Percentiles rank a stretch among this genome's conserved stretches.
These are phyloP conservation scores for Dasyprocta punctata DNA, from an alignment of 2,113 vertebrate genomes.

Conservation along the genomic window DNA sequence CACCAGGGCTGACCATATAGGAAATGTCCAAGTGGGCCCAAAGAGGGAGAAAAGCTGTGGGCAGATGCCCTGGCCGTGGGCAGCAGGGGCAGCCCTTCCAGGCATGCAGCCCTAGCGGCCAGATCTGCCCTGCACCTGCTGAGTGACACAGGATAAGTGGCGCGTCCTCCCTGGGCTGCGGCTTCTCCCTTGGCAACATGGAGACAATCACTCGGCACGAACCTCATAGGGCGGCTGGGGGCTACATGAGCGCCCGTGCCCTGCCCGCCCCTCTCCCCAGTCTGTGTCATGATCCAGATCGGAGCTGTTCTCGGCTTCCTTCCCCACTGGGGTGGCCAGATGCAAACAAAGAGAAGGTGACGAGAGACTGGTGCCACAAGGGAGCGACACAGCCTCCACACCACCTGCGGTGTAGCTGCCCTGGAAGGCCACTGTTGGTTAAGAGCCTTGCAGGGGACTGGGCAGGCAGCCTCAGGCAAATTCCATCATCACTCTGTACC, in stretches of 20 bases:
- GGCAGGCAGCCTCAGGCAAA: not conserved
- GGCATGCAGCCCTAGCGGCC: fast-evolving
- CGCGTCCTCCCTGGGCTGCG: not conserved
- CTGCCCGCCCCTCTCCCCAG: not conserved
- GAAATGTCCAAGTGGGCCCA: not conserved
- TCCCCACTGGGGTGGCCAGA: not conserved
- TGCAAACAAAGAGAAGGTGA: not conserved
- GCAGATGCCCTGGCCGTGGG: fast-evolving
- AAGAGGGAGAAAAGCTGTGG: not conserved
- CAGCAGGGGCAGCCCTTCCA: not conserved
- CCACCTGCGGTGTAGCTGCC: fast-evolving
- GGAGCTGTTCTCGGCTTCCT: not conserved
- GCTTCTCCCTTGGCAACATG: not conserved
- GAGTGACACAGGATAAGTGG: not conserved
- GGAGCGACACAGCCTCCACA: not conserved
- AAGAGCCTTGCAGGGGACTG: not conserved
- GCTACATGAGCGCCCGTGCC: not conserved
- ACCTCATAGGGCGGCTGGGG: not conserved
- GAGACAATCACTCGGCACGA: not conserved
- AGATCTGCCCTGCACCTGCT: not conserved
- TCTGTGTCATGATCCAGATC: too few relatives aligned
- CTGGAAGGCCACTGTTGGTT: fast-evolving
- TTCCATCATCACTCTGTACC: not conserved
- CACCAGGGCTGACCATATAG: too few relatives aligned
- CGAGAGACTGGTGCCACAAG: not conserved